These are phyloP conservation scores for Pyrrhura leucotis DNA, from an alignment of 2,797 vertebrate species.

Conservation along the genomic window DNA sequence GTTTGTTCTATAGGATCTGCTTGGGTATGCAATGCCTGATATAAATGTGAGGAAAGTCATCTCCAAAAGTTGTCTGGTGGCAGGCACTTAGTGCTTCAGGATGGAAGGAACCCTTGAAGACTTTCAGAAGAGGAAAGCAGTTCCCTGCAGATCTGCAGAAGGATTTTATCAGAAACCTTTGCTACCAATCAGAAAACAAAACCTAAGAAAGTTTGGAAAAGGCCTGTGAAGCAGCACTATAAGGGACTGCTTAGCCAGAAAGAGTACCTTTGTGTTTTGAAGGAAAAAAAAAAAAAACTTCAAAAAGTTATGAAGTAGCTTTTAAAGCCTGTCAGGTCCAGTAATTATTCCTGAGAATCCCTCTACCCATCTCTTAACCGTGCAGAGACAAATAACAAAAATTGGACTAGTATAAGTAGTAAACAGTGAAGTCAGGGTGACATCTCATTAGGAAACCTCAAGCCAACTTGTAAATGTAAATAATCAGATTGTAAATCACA, in stretches of 20 bases:
- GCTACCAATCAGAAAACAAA: neutral
- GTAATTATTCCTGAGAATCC: neutral
- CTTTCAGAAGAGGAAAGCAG: neutral
- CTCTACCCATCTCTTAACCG: neutral
- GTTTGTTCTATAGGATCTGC: neutral
- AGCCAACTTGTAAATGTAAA: constrained; percentile 19
- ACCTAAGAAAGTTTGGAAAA: neutral
- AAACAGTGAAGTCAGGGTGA: neutral
- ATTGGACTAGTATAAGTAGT: neutral
- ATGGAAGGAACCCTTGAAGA: neutral
- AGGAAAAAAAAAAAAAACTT: neutral
- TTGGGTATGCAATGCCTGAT: neutral
- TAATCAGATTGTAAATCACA: constrained; percentile 23
- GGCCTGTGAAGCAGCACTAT: neutral
- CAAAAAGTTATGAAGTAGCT: neutral
- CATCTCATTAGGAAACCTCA: constrained; percentile 18
- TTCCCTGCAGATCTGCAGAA: neutral
- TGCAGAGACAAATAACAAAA: neutral
- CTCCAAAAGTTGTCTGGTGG: neutral
- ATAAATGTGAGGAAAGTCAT: neutral
- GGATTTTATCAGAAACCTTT: neutral
- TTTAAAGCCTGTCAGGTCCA: neutral
- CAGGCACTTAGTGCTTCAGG: neutral
- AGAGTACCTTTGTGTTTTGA: neutral
- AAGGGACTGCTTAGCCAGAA: neutral